Evolutionary conservation across 2,797 vertebrate genomes (phyloP).

Genomic region (Squalus acanthias): DNA sequence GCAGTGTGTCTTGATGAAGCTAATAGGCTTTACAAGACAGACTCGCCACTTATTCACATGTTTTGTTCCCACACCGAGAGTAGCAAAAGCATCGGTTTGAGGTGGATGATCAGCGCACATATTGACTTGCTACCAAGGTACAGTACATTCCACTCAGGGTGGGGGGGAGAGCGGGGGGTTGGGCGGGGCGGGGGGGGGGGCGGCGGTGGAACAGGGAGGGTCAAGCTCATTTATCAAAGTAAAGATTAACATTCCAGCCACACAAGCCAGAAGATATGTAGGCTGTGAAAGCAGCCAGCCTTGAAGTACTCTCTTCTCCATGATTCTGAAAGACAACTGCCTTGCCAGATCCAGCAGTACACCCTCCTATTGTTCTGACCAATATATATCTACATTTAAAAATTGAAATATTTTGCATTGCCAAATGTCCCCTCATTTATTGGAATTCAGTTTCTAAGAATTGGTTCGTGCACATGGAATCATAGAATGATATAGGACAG

Average conservation of each 20-base stretch:
- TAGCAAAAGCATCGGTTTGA: not conserved
- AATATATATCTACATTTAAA: not conserved
- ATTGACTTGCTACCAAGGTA: not conserved
- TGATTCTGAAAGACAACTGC: not conserved
- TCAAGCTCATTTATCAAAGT: constrained; percentile 18
- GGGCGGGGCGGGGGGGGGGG: not conserved
- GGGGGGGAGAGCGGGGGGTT: not conserved
- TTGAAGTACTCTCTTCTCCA: not conserved
- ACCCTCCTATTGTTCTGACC: not conserved
- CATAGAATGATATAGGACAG: not conserved
- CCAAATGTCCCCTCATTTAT: not conserved
- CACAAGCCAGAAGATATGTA: not conserved
- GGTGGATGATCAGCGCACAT: constrained; percentile 15
- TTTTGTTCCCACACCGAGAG: not conserved
- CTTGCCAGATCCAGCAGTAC: not conserved
- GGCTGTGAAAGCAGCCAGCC: not conserved
- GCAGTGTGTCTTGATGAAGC: constrained; percentile 5
- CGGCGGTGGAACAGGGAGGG: not conserved
- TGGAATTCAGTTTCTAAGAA: not conserved
- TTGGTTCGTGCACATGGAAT: not conserved
- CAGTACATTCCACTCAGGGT: not conserved
- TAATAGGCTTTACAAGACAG: constrained; percentile 22
- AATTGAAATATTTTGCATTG: not conserved
- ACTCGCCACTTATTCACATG: not conserved
- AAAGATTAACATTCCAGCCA: constrained; percentile 30